Conservation (phyloP, 1,140 invertebrate genomes). For the Magallana ariakensis region DNA sequence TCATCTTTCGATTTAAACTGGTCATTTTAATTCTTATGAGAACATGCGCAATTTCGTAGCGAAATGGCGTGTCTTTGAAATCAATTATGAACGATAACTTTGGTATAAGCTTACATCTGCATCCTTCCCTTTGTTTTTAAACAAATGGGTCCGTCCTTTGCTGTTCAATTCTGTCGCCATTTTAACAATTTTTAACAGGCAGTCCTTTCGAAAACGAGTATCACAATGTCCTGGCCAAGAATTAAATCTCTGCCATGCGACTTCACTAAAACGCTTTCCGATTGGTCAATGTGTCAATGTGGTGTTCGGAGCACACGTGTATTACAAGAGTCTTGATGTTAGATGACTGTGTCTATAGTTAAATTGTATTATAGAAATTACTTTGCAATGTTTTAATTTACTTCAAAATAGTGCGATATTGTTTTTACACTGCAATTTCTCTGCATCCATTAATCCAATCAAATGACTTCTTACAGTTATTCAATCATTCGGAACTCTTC, state of each 20-base stretch:
- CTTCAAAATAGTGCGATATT: too few species aligned
- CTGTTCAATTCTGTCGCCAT: constrained; percentile 45
- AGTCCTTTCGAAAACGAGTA: background rate
- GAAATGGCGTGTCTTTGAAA: background rate
- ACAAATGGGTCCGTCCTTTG: constrained; percentile 87
- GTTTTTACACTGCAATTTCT: too few species aligned
- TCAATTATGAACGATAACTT: constrained; percentile 48
- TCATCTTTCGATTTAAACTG: too few species aligned
- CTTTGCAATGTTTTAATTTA: too few species aligned
- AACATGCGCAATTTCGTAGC: constrained; percentile 29
- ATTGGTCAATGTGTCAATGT: constrained; percentile 5
- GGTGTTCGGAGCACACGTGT: background rate
- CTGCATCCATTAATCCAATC: too few species aligned
- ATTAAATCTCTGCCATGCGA: background rate
- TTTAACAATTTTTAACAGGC: background rate
- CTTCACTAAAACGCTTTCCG: background rate
- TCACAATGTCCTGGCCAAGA: background rate
- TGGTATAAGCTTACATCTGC: constrained; percentile 88
- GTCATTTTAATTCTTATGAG: too few species aligned
- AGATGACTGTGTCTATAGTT: too few species aligned
- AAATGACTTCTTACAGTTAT: too few species aligned
- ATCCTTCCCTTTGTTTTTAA: constrained; percentile 98
- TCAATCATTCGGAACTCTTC: too few species aligned
- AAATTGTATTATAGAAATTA: too few species aligned
- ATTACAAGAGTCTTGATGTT: background rate